These are phyloP conservation scores for Stictocephala bisonia DNA, from an alignment of 2,888 invertebrate genomes.

Conservation along the genomic window DNA sequence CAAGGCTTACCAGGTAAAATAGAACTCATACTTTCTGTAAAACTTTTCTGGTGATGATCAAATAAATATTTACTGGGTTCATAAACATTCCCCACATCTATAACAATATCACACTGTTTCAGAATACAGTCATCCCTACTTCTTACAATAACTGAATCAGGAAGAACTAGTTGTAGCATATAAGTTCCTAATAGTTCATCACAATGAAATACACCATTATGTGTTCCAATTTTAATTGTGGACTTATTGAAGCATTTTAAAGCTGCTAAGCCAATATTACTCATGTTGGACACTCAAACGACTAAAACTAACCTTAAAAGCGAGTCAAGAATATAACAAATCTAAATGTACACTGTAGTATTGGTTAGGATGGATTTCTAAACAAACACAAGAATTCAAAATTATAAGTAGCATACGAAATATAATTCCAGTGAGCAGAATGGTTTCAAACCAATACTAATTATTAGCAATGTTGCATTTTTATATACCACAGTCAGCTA, in stretches of 20 bases:
- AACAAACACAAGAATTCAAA: too few relatives aligned
- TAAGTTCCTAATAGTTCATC: conserved; percentile 96
- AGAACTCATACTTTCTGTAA: conserved; percentile 74
- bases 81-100: conserved; percentile 93
- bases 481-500: too few relatives aligned
- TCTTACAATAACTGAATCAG: conserved; percentile 81
- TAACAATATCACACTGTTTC: conserved; percentile 88
- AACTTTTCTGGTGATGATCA: conserved; percentile 93
- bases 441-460: too few relatives aligned
- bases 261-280: too few relatives aligned
- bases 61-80: conserved; percentile 80
- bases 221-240: conserved; percentile 72
- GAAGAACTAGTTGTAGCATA: conserved; percentile 85
- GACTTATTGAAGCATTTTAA: conserved; percentile 30
- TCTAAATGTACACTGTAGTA: too few relatives aligned
- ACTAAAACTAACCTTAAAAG: too few relatives aligned
- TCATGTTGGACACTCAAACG: too few relatives aligned
- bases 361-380: too few relatives aligned
- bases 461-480: too few relatives aligned
- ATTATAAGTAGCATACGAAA: too few relatives aligned
- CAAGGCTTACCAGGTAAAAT: conserved; percentile 70
- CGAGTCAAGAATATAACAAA: too few relatives aligned
- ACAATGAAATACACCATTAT: conserved; percentile 90
- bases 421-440: too few relatives aligned
- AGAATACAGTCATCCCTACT: conserved; percentile 71